phyloP scores from a whole-genome alignment of 2,797 vertebrate species.

The Acanthiza pusilla region DNA sequence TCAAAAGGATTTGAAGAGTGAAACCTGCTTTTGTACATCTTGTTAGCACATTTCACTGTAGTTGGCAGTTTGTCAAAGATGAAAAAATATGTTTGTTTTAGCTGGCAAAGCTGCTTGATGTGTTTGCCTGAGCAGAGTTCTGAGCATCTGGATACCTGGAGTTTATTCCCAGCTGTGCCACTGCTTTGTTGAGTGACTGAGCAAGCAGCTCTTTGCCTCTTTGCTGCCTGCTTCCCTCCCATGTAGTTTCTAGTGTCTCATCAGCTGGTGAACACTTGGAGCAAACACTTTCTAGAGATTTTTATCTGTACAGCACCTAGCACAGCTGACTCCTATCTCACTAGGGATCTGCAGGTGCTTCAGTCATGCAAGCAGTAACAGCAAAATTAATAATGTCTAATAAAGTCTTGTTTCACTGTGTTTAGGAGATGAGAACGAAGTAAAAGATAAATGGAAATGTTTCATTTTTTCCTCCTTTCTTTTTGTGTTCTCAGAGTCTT shows the following conservation, averaged over 20 bases:
- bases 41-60: conserved; percentile 24
- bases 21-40: conserved; percentile 17
- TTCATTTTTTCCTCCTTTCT: background rate
- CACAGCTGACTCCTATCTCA: background rate
- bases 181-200: background rate
- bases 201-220: background rate
- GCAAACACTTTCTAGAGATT: background rate
- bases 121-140: background rate
- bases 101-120: background rate
- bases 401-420: background rate
- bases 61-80: conserved; percentile 13
- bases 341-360: background rate
- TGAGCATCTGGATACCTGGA: background rate
- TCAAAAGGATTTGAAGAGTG: background rate
- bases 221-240: background rate
- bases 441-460: background rate
- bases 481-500: background rate
- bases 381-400: background rate
- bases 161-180: background rate
- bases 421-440: background rate
- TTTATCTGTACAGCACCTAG: background rate
- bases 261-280: background rate
- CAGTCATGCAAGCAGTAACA: background rate
- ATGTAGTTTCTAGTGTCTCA: background rate
- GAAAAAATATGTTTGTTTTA: conserved; percentile 31